These are phyloP conservation scores for Drosophila greeni DNA, from an alignment of 2,888 invertebrate species.

Conservation along the genomic window DNA sequence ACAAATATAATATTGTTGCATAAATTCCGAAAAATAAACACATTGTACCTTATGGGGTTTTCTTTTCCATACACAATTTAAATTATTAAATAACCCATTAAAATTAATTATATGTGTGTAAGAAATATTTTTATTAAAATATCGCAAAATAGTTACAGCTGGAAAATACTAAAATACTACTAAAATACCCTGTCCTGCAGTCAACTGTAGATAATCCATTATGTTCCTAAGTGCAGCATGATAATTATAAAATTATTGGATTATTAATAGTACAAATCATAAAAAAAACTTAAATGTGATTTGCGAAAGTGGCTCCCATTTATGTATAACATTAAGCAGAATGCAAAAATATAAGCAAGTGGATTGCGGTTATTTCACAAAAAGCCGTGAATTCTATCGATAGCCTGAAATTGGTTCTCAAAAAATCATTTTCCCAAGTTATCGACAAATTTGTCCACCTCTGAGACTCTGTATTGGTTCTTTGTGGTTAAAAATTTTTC, in stretches of 20 bases:
- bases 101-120: not conserved
- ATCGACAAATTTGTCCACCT: slow-evolving; percentile 31
- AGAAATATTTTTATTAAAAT: not conserved
- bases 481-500: slow-evolving; percentile 56
- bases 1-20: too few species aligned
- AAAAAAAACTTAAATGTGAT: not conserved
- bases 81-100: not conserved
- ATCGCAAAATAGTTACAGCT: not conserved
- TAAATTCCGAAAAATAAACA: too few species aligned
- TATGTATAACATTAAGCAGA: not conserved
- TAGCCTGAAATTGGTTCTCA: slow-evolving; percentile 13
- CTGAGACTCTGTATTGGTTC: slow-evolving; percentile 49
- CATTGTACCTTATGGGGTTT: too few species aligned
- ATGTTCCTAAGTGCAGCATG: too few species aligned
- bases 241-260: too few species aligned
- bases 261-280: not conserved
- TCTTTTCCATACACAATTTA: too few species aligned
- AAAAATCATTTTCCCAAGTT: slow-evolving; percentile 8
- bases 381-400: slow-evolving; percentile 1
- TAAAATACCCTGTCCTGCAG: not conserved
- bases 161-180: not conserved
- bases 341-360: not conserved
- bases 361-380: not conserved
- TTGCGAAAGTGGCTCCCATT: not conserved
- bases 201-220: too few species aligned